These are phyloP conservation scores for Musca vetustissima DNA, from an alignment of 1,140 invertebrate species.

Conservation along the genomic window DNA sequence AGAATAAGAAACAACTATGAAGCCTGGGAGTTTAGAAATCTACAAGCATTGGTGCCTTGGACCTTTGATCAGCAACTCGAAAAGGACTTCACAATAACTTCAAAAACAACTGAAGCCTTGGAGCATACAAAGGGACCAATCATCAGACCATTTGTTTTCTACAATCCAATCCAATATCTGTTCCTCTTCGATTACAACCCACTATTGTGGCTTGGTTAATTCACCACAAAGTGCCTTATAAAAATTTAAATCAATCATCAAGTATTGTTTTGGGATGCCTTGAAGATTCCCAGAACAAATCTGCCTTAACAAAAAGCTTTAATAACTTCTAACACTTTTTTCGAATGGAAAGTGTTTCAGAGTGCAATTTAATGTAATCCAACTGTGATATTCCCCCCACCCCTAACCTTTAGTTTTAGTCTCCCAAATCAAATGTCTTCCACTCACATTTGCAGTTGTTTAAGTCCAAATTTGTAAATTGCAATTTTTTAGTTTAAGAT, in stretches of 20 bases:
- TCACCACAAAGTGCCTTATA: constrained; percentile 10
- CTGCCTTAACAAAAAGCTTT: no score
- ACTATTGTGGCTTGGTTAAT: constrained; percentile 1
- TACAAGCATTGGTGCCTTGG: no score
- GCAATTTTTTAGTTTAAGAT: no score
- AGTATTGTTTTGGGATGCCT: not conserved
- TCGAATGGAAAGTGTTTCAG: no score
- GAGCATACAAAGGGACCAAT: no score
- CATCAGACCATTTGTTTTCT: no score
- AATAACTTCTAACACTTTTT: not conserved
- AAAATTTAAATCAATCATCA: not conserved
- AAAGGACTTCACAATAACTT: no score
- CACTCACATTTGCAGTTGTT: not conserved
- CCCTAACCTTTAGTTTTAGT: not conserved
- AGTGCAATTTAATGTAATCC: not conserved
- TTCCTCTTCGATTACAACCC: not conserved
- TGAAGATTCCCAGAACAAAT: no score
- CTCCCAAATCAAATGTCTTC: constrained; percentile 2
- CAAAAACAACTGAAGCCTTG: no score
- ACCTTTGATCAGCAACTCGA: no score
- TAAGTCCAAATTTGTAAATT: no score
- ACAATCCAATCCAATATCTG: not conserved
- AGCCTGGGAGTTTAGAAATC: no score
- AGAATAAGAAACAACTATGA: not conserved
- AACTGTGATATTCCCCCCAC: constrained; percentile 12